A percentile compares a stretch with the other conserved stretches of the same genome.
Conservation (phyloP, 2,888 invertebrate species). For the Morinoia aosen region DNA sequence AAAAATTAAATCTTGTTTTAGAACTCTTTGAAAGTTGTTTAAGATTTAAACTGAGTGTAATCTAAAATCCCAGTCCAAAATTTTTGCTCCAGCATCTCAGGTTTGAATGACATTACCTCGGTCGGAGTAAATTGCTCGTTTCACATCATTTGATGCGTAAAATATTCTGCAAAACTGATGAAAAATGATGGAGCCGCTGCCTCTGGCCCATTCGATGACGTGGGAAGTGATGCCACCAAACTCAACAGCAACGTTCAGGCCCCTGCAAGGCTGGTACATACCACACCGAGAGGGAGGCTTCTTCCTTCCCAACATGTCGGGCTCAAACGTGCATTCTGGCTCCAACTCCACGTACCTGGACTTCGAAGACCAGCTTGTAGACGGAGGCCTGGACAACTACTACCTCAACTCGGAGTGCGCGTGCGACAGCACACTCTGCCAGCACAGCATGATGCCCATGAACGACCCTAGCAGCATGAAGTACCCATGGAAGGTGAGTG, state of each 20-base stretch:
- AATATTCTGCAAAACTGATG: neutral
- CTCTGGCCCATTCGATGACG: conserved; percentile 15
- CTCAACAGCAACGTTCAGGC: neutral
- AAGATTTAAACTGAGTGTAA: too few species aligned
- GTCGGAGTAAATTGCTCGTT: neutral
- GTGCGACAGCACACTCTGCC: conserved; percentile 8
- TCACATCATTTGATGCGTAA: neutral
- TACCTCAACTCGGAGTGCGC: neutral
- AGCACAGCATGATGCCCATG: conserved; percentile 40
- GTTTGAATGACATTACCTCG: too few species aligned
- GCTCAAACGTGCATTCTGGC: neutral
- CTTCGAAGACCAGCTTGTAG: neutral
- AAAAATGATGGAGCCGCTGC: neutral
- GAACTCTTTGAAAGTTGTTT: neutral
- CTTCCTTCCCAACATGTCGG: neutral
- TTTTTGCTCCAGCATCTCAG: too few species aligned
- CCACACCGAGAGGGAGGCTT: neutral
- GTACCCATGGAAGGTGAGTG: conserved; percentile 58
- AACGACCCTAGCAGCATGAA: conserved; percentile 57
- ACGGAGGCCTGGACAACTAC: neutral
- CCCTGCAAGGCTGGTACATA: neutral
- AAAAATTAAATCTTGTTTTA: neutral
- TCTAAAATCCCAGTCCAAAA: too few species aligned
- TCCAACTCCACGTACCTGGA: neutral
- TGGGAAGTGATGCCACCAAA: conserved; percentile 30